Conservation (phyloP, 2,797 vertebrate species). For the Sparidentex hasta region DNA sequence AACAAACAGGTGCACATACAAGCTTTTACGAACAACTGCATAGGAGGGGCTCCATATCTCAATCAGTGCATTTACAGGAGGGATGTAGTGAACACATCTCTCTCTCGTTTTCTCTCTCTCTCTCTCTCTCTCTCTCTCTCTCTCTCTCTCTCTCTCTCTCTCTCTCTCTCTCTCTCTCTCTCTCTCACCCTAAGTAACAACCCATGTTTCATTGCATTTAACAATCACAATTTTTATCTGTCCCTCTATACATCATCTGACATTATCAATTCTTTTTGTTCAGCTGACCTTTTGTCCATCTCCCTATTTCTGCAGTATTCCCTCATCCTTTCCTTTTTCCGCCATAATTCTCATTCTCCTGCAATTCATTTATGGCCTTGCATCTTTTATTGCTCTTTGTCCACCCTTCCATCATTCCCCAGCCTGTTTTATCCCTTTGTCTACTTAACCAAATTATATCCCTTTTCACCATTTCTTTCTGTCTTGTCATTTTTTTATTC, state of each 20-base stretch:
- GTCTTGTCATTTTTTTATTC: neutral
- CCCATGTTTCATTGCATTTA: slow-evolving; percentile 10
- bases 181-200: no score
- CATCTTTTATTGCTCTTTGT: neutral
- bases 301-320: neutral
- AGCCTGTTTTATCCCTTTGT: neutral
- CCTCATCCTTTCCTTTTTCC: neutral
- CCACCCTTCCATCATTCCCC: neutral
- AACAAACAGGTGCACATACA: no score
- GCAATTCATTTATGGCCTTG: neutral
- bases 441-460: neutral
- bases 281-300: neutral
- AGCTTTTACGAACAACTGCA: no score
- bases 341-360: neutral
- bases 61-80: no score
- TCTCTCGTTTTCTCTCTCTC: neutral
- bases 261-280: neutral
- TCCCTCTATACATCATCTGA: slow-evolving; percentile 13
- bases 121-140: neutral
- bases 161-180: neutral
- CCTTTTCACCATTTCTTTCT: neutral
- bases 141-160: neutral
- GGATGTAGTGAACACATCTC: no score
- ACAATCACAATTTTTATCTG: slow-evolving; percentile 10
- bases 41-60: no score